Base-by-base conservation (phyloP, 2,888 invertebrate genomes). In the Drosophila histrio region DNA sequence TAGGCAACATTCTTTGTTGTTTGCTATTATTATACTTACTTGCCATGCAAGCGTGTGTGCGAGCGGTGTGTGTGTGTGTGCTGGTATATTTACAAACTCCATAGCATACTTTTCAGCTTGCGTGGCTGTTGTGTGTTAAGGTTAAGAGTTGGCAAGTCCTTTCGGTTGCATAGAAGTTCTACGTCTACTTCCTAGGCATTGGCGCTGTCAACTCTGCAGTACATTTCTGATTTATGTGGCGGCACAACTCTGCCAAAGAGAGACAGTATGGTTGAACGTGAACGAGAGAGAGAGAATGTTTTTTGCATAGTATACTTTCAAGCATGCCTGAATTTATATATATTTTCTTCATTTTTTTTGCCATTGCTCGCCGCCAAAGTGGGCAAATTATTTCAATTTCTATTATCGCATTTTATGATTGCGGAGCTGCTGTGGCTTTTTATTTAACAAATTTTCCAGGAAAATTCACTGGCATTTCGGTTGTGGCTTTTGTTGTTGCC, bases 311-410 rank as follows among this genome's bases (percentile, higher is more conserved):
- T 65, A 46, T 32, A 58, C 65, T 65, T 61, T 52, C 49, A 58
- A 50, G 54, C 66, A 43, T 52, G 52, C 58, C 76, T 62, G 54
- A 58, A 62, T 59, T 58, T 62, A 66, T 57, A 26, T n/a, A 8
- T 39, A 21, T 53, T 30, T 28, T 21, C 46, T 46, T 26, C 47
- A 26, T 44, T 57, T 64, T 57, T 64, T 69, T 54, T 46, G 58
- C 17, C 15, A 36, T 32, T 43, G 60, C 60, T 64, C 43, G 76
- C 72, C 79, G 68, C 64, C 69, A 79, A 79, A 86, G 78, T 77
- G 83, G 87, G 79, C 80, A 88, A 88, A 84, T 84, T 88, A 84
- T 84, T 88, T 84, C 86, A 84, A 88, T 88, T 84, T 78, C 86
- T 80, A 84, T 84, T 84, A 84, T 88, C 86, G 88, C 83, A 79